Percentiles rank a stretch among this genome's conserved stretches.
Evolutionary conservation across 2,888 invertebrate genomes (phyloP).

Genomic region (Geotrupes spiniger): DNA sequence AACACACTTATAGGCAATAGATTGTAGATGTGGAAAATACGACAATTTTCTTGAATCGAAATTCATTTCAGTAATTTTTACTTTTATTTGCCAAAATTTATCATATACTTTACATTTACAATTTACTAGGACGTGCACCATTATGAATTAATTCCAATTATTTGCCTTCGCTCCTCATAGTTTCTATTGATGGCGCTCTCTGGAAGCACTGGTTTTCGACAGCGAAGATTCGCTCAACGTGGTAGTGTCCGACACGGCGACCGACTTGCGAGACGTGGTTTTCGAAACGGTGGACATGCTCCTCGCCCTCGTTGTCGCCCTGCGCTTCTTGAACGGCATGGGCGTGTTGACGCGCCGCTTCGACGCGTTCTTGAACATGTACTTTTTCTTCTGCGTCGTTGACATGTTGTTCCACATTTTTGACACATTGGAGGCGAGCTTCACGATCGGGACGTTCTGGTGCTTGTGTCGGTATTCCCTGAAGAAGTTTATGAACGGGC

Average conservation of each 20-base stretch:
- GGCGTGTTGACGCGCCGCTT: neutral
- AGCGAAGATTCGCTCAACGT: neutral
- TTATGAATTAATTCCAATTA: too few relatives aligned
- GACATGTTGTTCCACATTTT: slow-evolving; percentile 22
- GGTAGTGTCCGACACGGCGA: neutral
- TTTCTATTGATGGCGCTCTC: too few relatives aligned
- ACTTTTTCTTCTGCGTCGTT: slow-evolving; percentile 15
- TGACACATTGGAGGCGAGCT: slow-evolving; percentile 21
- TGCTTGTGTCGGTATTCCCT: slow-evolving; percentile 20
- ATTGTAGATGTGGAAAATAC: too few relatives aligned
- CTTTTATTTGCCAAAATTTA: too few relatives aligned
- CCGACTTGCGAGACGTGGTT: neutral
- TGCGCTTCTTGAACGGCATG: neutral
- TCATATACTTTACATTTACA: too few relatives aligned
- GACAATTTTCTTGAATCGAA: too few relatives aligned
- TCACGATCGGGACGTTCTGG: slow-evolving; percentile 16
- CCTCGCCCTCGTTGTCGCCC: neutral
- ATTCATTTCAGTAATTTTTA: too few relatives aligned
- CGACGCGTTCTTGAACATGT: slow-evolving; percentile 1
- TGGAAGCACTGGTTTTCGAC: neutral
- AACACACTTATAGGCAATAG: too few relatives aligned
- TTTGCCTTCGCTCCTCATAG: too few relatives aligned
- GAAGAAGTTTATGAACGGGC: slow-evolving; percentile 24
- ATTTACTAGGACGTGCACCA: too few relatives aligned
- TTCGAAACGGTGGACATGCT: neutral